Evolutionary conservation across 1,140 invertebrate species (phyloP).

Genomic region (Triops longicaudatus): DNA sequence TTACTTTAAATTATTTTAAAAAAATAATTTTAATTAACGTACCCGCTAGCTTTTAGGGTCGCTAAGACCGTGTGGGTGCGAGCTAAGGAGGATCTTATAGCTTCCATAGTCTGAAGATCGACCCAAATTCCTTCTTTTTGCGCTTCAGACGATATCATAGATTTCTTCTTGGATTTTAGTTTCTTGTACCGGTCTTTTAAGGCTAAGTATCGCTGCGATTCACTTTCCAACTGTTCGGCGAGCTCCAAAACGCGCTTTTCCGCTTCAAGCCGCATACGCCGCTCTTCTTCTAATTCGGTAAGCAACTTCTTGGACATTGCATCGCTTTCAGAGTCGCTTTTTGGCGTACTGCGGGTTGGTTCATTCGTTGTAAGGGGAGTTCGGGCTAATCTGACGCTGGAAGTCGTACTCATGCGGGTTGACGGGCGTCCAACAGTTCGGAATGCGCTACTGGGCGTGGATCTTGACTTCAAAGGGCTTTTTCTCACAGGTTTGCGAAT

Average conservation of each 20-base stretch:
- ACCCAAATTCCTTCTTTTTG: not conserved
- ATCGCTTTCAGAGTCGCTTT: not conserved
- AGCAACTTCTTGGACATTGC: not conserved
- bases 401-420: not conserved
- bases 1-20: too few species aligned
- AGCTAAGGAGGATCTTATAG: not conserved
- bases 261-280: constrained; percentile 19
- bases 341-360: not conserved
- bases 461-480: not conserved
- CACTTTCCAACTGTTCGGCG: not conserved
- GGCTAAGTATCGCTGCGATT: not conserved
- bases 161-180: not conserved
- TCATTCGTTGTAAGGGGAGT: not conserved
- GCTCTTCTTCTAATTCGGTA: constrained; percentile 19
- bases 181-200: not conserved
- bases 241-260: constrained; percentile 19
- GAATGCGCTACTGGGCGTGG: not conserved
- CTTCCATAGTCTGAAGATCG: not conserved
- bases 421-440: not conserved
- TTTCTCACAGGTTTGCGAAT: not conserved
- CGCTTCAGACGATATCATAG: not conserved
- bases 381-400: not conserved
- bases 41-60: not conserved
- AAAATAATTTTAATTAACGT: not conserved
- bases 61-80: not conserved